phyloP scores from a whole-genome alignment of 1,140 invertebrate genomes.

The Centruroides sculpturatus region DNA sequence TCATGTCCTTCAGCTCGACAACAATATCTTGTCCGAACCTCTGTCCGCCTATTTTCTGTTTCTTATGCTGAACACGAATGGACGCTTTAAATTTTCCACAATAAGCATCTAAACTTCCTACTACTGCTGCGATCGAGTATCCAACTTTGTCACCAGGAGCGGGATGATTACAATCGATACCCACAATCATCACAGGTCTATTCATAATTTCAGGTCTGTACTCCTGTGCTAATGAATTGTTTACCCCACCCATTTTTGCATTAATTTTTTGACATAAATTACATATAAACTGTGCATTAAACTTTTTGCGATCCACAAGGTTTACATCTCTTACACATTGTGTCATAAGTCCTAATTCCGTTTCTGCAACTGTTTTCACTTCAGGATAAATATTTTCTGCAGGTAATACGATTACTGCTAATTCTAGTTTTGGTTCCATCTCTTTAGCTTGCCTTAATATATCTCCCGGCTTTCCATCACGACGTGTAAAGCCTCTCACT shows the following conservation, averaged over 20 bases:
- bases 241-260: conserved; percentile 68
- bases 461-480: not conserved
- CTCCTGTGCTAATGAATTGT: conserved; percentile 27
- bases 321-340: conserved; percentile 57
- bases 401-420: conserved; percentile 2
- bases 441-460: not conserved
- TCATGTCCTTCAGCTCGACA: conserved; percentile 49
- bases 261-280: conserved; percentile 76
- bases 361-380: conserved; percentile 59
- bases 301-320: conserved; percentile 25
- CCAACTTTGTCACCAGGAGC: conserved; percentile 43
- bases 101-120: conserved; percentile 14
- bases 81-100: conserved; percentile 10
- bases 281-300: conserved; percentile 32
- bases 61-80: conserved; percentile 9
- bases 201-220: conserved; percentile 24
- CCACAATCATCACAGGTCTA: conserved; percentile 48
- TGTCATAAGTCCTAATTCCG: conserved; percentile 55
- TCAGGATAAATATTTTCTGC: conserved; percentile 22
- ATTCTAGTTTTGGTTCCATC: not conserved
- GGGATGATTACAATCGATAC: conserved; percentile 81
- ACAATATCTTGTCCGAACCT: conserved; percentile 15
- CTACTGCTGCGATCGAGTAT: conserved; percentile 66
- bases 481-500: not conserved
- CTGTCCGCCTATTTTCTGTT: conserved; percentile 10